These are phyloP conservation scores for Melanotaenia nigrans DNA, from an alignment of 2,797 vertebrate species.

Conservation along the genomic window DNA sequence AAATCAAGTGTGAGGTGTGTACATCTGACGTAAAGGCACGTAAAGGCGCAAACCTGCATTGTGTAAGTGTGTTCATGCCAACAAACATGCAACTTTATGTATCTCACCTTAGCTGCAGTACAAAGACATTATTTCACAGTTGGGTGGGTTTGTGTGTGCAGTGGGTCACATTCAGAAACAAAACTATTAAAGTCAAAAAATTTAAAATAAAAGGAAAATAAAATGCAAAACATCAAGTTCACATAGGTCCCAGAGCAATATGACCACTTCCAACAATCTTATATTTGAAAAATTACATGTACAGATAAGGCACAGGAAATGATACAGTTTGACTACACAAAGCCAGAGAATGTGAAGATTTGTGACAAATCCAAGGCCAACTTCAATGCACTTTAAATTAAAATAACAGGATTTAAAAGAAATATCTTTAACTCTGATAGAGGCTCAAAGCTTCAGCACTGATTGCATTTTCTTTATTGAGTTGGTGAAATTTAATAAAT, in stretches of 20 bases:
- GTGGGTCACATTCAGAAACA: constrained; percentile 38
- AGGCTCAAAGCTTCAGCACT: constrained; percentile 5
- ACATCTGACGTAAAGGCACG: constrained; percentile 23
- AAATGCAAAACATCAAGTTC: constrained; percentile 56
- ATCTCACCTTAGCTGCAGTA: constrained; percentile 1
- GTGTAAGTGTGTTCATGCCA: constrained; percentile 16
- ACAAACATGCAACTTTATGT: constrained; percentile 17
- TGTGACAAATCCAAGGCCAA: constrained; percentile 30
- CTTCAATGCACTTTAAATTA: constrained; percentile 25
- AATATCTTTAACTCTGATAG: constrained; percentile 9
- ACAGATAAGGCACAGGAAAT: constrained; percentile 72
- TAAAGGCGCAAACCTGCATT: constrained; percentile 12
- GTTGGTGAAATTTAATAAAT: constrained; percentile 30
- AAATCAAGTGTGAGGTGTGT: constrained; percentile 48
- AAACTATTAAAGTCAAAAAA: constrained; percentile 33
- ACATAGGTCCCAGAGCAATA: constrained; percentile 66
- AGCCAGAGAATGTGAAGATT: constrained; percentile 48
- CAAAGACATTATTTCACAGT: background rate
- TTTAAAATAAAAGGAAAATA: constrained; percentile 23
- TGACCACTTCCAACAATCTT: constrained; percentile 64
- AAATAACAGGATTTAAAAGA: constrained; percentile 29
- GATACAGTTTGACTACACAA: constrained; percentile 63
- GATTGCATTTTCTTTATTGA: constrained; percentile 14
- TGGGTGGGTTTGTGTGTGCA: constrained; percentile 12
- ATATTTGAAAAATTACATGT: constrained; percentile 67